A percentile compares a stretch with the other conserved stretches of the same genome.
phyloP scores from a whole-genome alignment of 2,888 invertebrate species.

The Alloplasta piceator region DNA sequence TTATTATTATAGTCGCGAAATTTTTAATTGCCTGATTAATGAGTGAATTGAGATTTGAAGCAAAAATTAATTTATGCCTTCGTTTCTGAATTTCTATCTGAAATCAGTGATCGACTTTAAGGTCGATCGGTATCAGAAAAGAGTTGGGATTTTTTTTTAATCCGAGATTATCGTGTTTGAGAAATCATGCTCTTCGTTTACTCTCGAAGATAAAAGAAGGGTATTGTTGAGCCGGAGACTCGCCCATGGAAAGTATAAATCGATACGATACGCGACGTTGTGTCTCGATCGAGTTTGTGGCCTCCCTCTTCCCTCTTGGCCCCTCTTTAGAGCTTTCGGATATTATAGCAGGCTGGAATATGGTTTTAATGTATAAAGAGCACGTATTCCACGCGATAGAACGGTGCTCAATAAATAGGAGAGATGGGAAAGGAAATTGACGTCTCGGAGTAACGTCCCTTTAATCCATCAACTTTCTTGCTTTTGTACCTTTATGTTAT shows the following conservation, averaged over 20 bases:
- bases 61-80: no score
- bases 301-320: not conserved
- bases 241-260: conserved; percentile 44
- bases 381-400: conserved; percentile 61
- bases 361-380: conserved; percentile 28
- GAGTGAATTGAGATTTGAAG: no score
- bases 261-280: conserved; percentile 54
- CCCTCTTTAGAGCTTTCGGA: conserved; percentile 22
- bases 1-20: no score
- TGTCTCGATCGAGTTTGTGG: conserved; percentile 49
- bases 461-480: conserved; percentile 29
- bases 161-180: no score
- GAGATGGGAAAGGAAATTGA: conserved; percentile 68
- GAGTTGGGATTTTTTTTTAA: no score
- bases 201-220: conserved; percentile 2
- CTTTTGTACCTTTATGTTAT: not conserved
- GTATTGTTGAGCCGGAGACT: conserved; percentile 18
- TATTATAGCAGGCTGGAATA: conserved; percentile 17
- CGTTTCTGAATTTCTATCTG: no score
- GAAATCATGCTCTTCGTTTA: not conserved
- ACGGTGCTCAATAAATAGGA: conserved; percentile 62
- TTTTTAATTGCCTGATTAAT: no score
- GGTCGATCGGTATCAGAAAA: no score
- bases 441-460: conserved; percentile 64
- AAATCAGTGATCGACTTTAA: no score